Base-by-base conservation (phyloP, 1,140 invertebrate genomes). In the Magallana ariakensis region DNA sequence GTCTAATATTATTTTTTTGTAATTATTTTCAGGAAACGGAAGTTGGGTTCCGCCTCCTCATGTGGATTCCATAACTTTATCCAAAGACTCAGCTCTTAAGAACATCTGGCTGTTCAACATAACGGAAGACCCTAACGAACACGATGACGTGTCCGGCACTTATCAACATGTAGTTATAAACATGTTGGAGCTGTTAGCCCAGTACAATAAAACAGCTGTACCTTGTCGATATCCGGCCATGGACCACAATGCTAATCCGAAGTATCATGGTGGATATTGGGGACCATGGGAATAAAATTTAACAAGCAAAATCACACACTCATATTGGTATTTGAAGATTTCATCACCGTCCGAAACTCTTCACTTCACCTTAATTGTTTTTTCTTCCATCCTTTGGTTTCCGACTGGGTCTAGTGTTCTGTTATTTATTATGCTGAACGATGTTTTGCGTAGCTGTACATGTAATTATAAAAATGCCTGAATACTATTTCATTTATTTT, bases 71-170 rank as follows among this genome's bases (percentile, higher is more conserved):
- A 9, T 10, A 33, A 26, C 81, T 11, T 54, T 16, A 70, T 57
- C 26, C 46, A 16, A 75, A 33, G 1, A 22, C 57, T 46, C 56
- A 84, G 83, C 13, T 7, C 1, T 54, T 10, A 91, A 92, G 83
- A 92, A 92, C 83, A 19, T 92, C 0, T 92, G 92, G 92, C 83
- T 92, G 62, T 92, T 92, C 80, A 91, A 92, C 84, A 92, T 92
- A 11, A 60, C 75, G 46, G 85, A 87, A 9, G 92, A 92, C 60
- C 92, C 91, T 0, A 87, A 90, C 55, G 92, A 92, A 70, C 82
- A 83, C n/a, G 1, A 83, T 11, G 92, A 92, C 80, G 58, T 91
- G 7, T 91, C 92, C 10, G 80, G 85, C 0, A 19, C 60, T 26
- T 15, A 85, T 15, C 91, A 90, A 8, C 86, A 88, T 6, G 60